Evolutionary conservation across 2,888 invertebrate species (phyloP).

Genomic region (Eristalinus aeneus): DNA sequence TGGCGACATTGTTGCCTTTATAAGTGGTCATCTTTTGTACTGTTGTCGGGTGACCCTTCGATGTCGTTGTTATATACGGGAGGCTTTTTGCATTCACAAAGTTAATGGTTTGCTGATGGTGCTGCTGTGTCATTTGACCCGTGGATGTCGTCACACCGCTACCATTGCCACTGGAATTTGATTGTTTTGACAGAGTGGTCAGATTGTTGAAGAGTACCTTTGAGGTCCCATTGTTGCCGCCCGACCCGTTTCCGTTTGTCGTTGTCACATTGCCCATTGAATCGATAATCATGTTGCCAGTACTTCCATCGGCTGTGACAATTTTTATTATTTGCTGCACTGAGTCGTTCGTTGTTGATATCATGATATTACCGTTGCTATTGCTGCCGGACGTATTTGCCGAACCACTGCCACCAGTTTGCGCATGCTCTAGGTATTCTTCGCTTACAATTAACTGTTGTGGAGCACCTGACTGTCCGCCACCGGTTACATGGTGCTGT

Average conservation of each 20-base stretch:
- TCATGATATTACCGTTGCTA: slow-evolving; percentile 73
- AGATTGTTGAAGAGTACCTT: slow-evolving; percentile 80
- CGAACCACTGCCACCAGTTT: slow-evolving; percentile 28
- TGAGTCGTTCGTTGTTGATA: slow-evolving; percentile 76
- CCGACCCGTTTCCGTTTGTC: slow-evolving; percentile 61
- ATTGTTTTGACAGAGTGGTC: slow-evolving; percentile 78
- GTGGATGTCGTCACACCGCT: slow-evolving; percentile 54
- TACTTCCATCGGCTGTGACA: slow-evolving; percentile 78
- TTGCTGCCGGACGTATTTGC: slow-evolving; percentile 50
- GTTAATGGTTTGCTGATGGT: slow-evolving; percentile 76
- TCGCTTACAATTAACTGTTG: slow-evolving; percentile 77
- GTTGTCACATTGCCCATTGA: slow-evolving; percentile 73
- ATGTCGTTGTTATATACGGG: slow-evolving; percentile 77
- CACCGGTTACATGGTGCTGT: slow-evolving; percentile 33
- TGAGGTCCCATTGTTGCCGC: slow-evolving; percentile 74
- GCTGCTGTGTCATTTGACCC: slow-evolving; percentile 69
- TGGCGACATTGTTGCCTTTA: slow-evolving; percentile 56
- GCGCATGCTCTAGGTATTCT: slow-evolving; percentile 74
- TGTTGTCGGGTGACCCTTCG: slow-evolving; percentile 57
- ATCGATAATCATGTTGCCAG: slow-evolving; percentile 79
- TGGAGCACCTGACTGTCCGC: slow-evolving; percentile 34
- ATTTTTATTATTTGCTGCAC: slow-evolving; percentile 80
- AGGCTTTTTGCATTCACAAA: slow-evolving; percentile 76
- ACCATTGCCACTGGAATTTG: slow-evolving; percentile 69
- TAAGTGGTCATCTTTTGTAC: slow-evolving; percentile 61